These are phyloP conservation scores for Sinella curviseta DNA, from an alignment of 1,140 invertebrate genomes.

Conservation along the genomic window DNA sequence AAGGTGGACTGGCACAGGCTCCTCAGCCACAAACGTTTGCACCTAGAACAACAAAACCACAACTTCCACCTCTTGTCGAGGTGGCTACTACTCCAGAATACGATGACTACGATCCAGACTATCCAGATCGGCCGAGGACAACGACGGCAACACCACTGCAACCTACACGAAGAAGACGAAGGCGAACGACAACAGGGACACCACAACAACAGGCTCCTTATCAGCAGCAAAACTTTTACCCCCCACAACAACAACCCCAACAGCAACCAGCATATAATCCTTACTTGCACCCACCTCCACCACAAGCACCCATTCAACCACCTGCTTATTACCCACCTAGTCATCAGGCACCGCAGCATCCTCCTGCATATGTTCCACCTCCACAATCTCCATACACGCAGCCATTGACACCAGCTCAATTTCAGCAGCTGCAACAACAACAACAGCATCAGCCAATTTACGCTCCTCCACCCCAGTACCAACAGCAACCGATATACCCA, in stretches of 20 bases:
- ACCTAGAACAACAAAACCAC: not conserved
- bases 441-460: not conserved
- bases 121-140: not conserved
- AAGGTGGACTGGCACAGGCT: not conserved
- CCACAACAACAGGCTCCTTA: not conserved
- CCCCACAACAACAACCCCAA: not conserved
- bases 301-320: not conserved
- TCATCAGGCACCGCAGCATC: not conserved
- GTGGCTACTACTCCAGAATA: conserved; percentile 4
- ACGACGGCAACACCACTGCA: not conserved
- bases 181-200: not conserved
- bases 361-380: not conserved
- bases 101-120: not conserved
- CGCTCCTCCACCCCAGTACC: not conserved
- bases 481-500: not conserved
- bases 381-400: not conserved
- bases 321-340: not conserved
- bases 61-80: not conserved
- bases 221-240: not conserved
- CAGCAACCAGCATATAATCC: not conserved
- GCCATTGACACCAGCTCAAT: not conserved
- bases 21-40: not conserved
- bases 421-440: not conserved
- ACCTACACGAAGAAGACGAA: not conserved
- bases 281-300: not conserved